Evolutionary conservation across 1,140 invertebrate genomes (phyloP).

Genomic region (Medauroidea extradentata): DNA sequence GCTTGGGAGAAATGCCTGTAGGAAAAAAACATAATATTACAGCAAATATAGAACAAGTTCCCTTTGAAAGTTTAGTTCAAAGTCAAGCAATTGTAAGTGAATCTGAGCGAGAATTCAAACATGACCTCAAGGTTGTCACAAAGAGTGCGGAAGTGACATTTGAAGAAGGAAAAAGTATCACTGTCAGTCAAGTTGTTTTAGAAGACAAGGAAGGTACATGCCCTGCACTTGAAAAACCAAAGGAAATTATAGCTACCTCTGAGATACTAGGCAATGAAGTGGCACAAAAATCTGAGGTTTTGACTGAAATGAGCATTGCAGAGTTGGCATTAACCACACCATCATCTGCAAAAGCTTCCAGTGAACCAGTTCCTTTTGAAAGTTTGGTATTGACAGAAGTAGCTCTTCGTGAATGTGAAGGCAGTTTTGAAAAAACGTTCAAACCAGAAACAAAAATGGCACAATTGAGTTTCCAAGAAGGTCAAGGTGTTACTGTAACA

Average conservation of each 20-base stretch:
- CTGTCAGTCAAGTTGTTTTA: conserved; percentile 43
- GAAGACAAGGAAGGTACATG: conserved; percentile 43
- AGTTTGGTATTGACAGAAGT: conserved; percentile 42
- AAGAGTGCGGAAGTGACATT: conserved; percentile 42
- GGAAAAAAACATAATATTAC: conserved; percentile 25
- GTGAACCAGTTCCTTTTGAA: conserved; percentile 40
- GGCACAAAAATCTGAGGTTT: conserved; percentile 43
- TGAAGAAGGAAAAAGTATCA: conserved; percentile 44
- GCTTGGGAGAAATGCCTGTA: conserved; percentile 30
- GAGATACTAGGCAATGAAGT: conserved; percentile 36
- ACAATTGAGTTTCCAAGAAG: conserved; percentile 26
- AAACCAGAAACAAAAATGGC: conserved; percentile 38
- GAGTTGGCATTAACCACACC: conserved; percentile 36
- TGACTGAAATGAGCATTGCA: conserved; percentile 33
- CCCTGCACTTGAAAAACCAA: conserved; percentile 33
- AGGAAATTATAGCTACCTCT: conserved; percentile 36
- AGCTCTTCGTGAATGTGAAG: conserved; percentile 40
- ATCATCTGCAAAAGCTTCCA: conserved; percentile 28
- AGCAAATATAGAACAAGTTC: conserved; percentile 25
- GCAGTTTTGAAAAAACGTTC: conserved; percentile 31
- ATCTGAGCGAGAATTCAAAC: conserved; percentile 34
- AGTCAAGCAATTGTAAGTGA: conserved; percentile 35
- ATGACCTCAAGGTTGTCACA: conserved; percentile 30
- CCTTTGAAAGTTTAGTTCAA: conserved; percentile 33
- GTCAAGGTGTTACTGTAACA: conserved; percentile 40